Base-by-base conservation (phyloP, 2,797 vertebrate species). In the Amblyraja radiata region DNA sequence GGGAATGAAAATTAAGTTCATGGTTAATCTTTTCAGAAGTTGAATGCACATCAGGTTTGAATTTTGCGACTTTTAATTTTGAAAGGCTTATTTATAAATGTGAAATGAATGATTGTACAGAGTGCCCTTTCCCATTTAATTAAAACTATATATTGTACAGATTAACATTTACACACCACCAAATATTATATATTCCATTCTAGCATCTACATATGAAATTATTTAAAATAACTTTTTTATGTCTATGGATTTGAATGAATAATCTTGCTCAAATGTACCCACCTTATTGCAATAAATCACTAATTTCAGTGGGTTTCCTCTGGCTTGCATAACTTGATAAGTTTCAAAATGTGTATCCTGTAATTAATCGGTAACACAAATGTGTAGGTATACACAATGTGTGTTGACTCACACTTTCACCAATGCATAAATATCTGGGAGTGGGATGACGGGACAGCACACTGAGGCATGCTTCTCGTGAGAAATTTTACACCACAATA, bases 101-200 rank as follows among this genome's bases (percentile, higher is more conserved):
- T 63, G 23, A 3, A 61, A 32, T 63, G 4, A 68, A 68, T 68
- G 61, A 86, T 86, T 83, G 46, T 83, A 83, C 1, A 83, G 54
- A 28, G 23, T 83, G 80, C 5, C 46, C 80, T 83, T 58, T 83
- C 58, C 46, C 23, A 54, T 83, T 39, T 28, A 58, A 9, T 23
- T 13, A 58, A 58, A 83, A 83, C 23, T 63, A 63, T 84, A 84
- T 13, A 86, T 39, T 86, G 61, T 86, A 86, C 58, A 28, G 83
- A 86, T 32, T 86, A 63, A 61, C 83, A 86, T 86, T 86, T 86
- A 86, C 83, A 86, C 54, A 25, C 83, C 58, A 63, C 58, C 83
- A 86, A 28, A 86, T 83, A 58, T 28, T 86, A 58, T 54, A 54
- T 54, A 28, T 39, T 58, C 46, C 61, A 63, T n/a, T 86, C 54